A percentile compares a stretch with the other conserved stretches of the same genome.
Conservation (phyloP, 1,140 invertebrate genomes). For the Procambarus virginalis region DNA sequence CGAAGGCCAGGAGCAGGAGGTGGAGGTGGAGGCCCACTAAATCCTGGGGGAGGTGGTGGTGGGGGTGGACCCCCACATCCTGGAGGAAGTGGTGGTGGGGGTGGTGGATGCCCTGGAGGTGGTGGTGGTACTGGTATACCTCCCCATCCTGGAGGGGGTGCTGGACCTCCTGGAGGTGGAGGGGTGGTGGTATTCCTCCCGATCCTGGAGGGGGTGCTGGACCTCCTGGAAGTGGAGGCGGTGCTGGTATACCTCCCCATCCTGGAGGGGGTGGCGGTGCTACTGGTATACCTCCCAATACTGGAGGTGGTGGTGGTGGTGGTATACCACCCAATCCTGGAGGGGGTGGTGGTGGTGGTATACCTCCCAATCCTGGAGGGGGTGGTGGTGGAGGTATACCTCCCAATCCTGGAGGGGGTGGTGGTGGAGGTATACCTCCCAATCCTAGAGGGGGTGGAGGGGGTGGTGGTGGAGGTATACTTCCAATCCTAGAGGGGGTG, state of each 20-base stretch:
- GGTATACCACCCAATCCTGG: neutral
- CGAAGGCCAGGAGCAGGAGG: constrained; percentile 26
- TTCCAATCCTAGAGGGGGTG: too few relatives aligned
- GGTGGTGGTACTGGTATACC: constrained; percentile 27
- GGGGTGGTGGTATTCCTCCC: constrained; percentile 73
- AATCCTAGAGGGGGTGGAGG: neutral
- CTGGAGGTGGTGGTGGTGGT: neutral
- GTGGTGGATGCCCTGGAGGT: neutral
- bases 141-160: constrained; percentile 24
- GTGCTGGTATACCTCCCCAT: constrained; percentile 73
- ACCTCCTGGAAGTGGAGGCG: constrained; percentile 74
- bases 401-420: neutral
- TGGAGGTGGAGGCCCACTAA: neutral
- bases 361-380: neutral
- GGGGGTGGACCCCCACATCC: neutral
- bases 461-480: neutral
- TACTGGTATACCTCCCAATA: neutral
- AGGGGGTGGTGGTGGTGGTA: constrained; percentile 10
- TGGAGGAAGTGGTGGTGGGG: constrained; percentile 22
- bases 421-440: neutral
- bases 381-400: neutral
- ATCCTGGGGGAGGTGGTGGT: constrained; percentile 14
- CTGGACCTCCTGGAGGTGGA: constrained; percentile 71
- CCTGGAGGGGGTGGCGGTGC: neutral
- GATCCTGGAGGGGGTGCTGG: constrained; percentile 75